Percentiles rank a stretch among this genome's conserved stretches.
Conservation (phyloP, 2,113 vertebrate genomes). For the Glaucidium brasilianum region DNA sequence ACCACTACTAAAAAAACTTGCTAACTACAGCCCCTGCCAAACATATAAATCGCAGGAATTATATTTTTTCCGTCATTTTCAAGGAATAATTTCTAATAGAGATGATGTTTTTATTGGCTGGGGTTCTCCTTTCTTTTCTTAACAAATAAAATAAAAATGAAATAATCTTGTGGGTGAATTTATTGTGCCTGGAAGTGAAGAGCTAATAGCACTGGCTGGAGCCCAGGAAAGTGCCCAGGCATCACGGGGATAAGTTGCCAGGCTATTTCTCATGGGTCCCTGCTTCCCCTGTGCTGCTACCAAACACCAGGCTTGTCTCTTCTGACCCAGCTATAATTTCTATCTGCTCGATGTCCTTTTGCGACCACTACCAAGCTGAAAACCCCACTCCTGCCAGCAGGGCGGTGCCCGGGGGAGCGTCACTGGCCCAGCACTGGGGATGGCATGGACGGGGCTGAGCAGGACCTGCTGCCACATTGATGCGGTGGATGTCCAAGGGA, state of each 20-base stretch:
- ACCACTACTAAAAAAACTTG: neutral
- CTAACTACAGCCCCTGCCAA: neutral
- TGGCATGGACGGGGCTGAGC: rapidly evolving
- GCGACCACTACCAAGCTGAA: neutral
- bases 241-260: neutral
- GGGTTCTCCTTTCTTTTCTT: conserved; percentile 5
- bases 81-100: conserved; percentile 27
- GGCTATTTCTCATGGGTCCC: neutral
- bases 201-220: neutral
- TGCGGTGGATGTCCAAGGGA: neutral
- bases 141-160: neutral
- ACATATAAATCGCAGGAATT: neutral
- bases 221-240: neutral
- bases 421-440: neutral
- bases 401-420: rapidly evolving
- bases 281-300: neutral
- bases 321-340: neutral
- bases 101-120: conserved; percentile 4
- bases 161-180: conserved; percentile 1
- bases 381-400: rapidly evolving
- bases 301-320: neutral
- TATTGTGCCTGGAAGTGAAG: neutral
- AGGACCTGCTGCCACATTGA: rapidly evolving
- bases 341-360: neutral
- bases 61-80: conserved; percentile 19